Base-by-base conservation (phyloP, 2,113 vertebrate species). In the Chrysemys picta region DNA sequence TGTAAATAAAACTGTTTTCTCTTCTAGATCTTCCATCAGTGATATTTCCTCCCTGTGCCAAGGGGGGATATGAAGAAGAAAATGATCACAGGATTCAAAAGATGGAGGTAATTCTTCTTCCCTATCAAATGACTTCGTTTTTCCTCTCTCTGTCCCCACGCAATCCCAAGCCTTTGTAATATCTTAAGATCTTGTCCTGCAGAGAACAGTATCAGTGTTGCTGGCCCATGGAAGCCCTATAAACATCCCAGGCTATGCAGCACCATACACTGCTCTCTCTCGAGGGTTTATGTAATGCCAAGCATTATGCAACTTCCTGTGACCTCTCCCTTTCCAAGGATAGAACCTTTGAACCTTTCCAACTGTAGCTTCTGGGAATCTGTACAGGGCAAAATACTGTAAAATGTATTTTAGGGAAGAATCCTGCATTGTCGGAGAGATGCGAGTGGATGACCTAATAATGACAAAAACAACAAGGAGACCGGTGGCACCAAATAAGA, bases 291-390 rank as follows among this genome's bases (percentile, higher is more conserved):
- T 69, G 25, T 94, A 92, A 93, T 89, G 85, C 89, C 90, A 42
- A 79, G 86, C 75, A 29, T 89, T 78, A 89, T 47, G 14, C 97
- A 95, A 94, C 89, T 69, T 81, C 96, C 96, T 91, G 92, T 95
- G 95, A 97, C 97, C 96, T 95, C 89, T 93, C 89, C 75, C 84
- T 78, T 92, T 87, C 90, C 89, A 91, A 91, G 93, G 90, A 80
- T 89, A 31, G 81, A 94, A 80, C 83, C 91, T 8, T 13, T 1
- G 3, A 86, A 57, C 92, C 80, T 84, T 93, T 84, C 89, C 89
- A 21, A 80, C 80, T 86, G 75, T 53, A 88, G 65, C 76, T 90
- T 90, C 57, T 54, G 49, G 38, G 56, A 94, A 47, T 89, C 95
- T 82, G 62, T 93, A 54, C n/a, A 87, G 92, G 91, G 91, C 75